Evolutionary conservation across 1,140 invertebrate species (phyloP).

Genomic region (Ceratina australensis): DNA sequence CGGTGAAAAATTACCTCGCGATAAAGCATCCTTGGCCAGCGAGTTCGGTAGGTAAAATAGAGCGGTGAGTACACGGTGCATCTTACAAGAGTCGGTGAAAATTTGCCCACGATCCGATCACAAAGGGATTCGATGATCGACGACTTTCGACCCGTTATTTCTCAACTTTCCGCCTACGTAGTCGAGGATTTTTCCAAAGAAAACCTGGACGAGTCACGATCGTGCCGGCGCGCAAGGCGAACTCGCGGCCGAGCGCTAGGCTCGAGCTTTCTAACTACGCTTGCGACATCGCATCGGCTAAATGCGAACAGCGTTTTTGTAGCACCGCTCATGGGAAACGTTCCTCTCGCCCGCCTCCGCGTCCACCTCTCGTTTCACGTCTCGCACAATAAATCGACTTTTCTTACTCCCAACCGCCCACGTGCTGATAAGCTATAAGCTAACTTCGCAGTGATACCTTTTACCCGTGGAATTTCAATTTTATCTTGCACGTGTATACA

Average conservation of each 20-base stretch:
- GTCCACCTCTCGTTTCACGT: slow-evolving; percentile 19
- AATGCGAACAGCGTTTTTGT: slow-evolving; percentile 16
- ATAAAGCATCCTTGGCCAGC: background rate
- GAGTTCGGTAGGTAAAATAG: too few relatives aligned
- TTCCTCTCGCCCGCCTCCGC: slow-evolving; percentile 21
- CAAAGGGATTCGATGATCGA: background rate
- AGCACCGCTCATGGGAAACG: slow-evolving; percentile 44
- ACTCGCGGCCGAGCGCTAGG: slow-evolving; percentile 12
- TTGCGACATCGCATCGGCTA: slow-evolving; percentile 35
- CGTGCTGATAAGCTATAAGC: background rate
- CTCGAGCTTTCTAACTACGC: slow-evolving; percentile 52
- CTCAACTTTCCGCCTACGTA: background rate
- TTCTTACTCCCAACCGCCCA: slow-evolving; percentile 14
- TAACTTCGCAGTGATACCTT: background rate
- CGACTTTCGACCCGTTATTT: background rate
- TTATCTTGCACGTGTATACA: too few relatives aligned
- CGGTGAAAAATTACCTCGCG: background rate
- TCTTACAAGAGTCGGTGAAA: background rate
- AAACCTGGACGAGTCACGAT: slow-evolving; percentile 24
- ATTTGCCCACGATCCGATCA: background rate
- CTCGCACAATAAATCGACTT: background rate
- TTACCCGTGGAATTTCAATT: too few relatives aligned
- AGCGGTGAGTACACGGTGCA: too few relatives aligned
- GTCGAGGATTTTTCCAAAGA: slow-evolving; percentile 8
- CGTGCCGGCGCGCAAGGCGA: background rate